These are phyloP conservation scores for Cygnus atratus DNA, from an alignment of 2,113 vertebrate species.

Conservation along the genomic window DNA sequence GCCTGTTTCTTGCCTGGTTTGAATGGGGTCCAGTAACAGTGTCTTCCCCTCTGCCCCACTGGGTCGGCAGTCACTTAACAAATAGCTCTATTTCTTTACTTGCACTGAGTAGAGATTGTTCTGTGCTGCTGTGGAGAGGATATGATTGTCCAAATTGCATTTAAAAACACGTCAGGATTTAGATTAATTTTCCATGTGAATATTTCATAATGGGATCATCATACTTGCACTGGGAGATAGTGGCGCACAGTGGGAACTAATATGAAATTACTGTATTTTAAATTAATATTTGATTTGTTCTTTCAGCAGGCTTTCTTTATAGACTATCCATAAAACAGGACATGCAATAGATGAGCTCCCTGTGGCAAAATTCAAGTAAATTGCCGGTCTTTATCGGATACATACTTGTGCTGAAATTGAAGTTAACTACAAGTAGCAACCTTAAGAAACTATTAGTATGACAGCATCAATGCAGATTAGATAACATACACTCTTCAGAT, in stretches of 20 bases:
- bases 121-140: neutral
- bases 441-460: no score
- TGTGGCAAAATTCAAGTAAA: neutral
- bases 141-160: neutral
- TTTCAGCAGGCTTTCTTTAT: neutral
- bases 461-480: no score
- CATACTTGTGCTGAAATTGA: no score
- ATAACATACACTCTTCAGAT: no score
- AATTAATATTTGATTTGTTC: neutral
- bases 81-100: neutral
- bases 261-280: neutral
- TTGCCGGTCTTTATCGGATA: neutral
- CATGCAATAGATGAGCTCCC: no score
- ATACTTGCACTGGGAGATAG: neutral
- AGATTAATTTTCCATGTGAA: neutral
- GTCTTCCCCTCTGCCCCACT: slow-evolving; percentile 2
- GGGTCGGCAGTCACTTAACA: neutral
- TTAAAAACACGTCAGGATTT: neutral
- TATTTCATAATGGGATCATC: neutral
- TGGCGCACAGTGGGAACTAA: neutral
- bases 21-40: neutral
- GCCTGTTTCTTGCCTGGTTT: neutral
- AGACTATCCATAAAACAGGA: neutral
- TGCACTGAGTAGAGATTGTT: neutral
- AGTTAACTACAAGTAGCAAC: no score